Percentiles rank a stretch among this genome's conserved stretches.
Evolutionary conservation across 2,113 vertebrate genomes (phyloP).

Genomic region (Amazona guildingii): DNA sequence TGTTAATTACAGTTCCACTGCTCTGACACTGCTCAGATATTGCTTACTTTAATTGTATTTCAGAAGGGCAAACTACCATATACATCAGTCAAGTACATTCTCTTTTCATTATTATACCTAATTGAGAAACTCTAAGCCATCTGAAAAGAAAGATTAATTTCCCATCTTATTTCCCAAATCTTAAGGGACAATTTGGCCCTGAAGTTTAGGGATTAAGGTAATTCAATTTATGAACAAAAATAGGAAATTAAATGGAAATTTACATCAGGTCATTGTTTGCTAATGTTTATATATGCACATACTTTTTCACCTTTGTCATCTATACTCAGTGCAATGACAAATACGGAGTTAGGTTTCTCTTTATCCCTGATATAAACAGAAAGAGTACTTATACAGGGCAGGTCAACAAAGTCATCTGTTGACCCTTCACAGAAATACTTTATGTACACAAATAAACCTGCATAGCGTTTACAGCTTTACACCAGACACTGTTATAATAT

Average conservation of each 20-base stretch:
- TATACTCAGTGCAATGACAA: constrained; percentile 2
- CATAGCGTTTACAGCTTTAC: not conserved
- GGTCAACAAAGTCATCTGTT: not conserved
- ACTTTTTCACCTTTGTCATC: constrained; percentile 10
- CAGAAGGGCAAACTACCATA: not conserved
- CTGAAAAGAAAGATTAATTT: constrained; percentile 7
- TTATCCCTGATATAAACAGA: not conserved
- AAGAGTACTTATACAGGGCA: not conserved
- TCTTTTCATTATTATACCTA: not conserved
- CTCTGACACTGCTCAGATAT: not conserved
- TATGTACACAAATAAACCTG: not conserved
- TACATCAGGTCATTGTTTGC: not conserved
- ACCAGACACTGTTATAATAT: not conserved
- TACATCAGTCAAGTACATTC: not conserved
- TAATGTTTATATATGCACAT: constrained; percentile 12
- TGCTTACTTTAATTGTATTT: not conserved
- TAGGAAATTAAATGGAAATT: constrained; percentile 8
- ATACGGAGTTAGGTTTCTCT: not conserved
- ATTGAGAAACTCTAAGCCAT: not conserved
- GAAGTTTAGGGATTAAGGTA: not conserved
- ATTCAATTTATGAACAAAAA: not conserved
- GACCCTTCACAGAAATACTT: not conserved
- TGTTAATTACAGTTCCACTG: not conserved
- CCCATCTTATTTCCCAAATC: not conserved
- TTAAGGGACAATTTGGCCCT: not conserved